Conservation (phyloP, 2,113 vertebrate species). For the Scalopus aquaticus region DNA sequence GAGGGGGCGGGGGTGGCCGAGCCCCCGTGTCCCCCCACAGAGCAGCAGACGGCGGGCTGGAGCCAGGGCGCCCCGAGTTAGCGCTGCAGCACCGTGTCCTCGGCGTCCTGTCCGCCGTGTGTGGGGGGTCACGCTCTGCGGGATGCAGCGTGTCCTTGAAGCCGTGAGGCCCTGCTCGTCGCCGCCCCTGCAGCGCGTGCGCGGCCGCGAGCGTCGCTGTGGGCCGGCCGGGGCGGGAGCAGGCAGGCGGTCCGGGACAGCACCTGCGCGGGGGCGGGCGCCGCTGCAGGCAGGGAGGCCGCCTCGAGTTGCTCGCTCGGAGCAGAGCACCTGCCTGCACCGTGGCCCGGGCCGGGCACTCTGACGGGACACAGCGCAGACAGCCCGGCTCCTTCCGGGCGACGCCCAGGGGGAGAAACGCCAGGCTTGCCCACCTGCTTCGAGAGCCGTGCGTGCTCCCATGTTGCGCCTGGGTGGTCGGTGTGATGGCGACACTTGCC, state of each 20-base stretch:
- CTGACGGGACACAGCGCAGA: neutral
- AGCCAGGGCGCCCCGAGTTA: neutral
- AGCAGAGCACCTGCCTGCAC: too few relatives aligned
- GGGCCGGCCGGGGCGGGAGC: too few relatives aligned
- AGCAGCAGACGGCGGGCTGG: accelerated
- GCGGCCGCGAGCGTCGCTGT: too few relatives aligned
- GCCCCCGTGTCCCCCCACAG: accelerated
- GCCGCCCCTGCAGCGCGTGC: too few relatives aligned
- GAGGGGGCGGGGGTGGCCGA: too few relatives aligned
- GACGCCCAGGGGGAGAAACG: accelerated
- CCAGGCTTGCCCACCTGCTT: accelerated
- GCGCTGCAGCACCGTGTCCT: neutral
- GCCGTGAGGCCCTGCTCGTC: too few relatives aligned
- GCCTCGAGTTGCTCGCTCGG: too few relatives aligned
- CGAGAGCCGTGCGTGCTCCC: neutral
- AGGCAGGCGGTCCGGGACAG: too few relatives aligned
- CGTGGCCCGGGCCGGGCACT: neutral
- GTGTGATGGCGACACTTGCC: neutral
- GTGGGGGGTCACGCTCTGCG: neutral
- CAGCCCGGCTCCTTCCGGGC: neutral
- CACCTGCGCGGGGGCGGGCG: too few relatives aligned
- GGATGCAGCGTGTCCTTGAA: neutral
- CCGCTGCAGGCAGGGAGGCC: too few relatives aligned
- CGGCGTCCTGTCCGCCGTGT: accelerated
- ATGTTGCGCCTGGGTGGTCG: accelerated